Base-by-base conservation (phyloP, 2,797 vertebrate species). In the Pseudocheirus occidentalis region DNA sequence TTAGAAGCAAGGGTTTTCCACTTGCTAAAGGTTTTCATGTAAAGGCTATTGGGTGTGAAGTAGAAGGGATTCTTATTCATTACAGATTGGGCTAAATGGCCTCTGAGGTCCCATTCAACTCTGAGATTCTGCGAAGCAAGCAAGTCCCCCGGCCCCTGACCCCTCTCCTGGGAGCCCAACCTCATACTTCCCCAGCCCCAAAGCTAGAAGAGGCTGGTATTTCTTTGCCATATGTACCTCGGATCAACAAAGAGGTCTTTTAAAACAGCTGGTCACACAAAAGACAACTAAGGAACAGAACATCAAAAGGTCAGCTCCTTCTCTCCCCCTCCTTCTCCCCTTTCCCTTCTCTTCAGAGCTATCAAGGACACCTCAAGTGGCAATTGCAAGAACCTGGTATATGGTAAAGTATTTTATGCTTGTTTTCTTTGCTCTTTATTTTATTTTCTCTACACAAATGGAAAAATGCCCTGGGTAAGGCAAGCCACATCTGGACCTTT, bases 401-500 rank as follows among this genome's bases (percentile, higher is more conserved):
- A 98, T 97, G 98, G 97, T 98, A 12, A 98, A 98, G 97, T 96
- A 98, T 98, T 98, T 98, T 98, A 98, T 27, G 98, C 98, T 98
- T 98, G 98, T 98, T 99, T 98, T 98, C 98, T 98, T 99, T 98
- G 97, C 98, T 95, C 97, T 97, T 98, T 98, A 97, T 98, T 98
- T 98, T 98, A 97, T 98, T 98, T 98, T 98, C 98, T 98, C 98
- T 98, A 97, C 98, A 91, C 95, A 97, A 97, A 97, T 95, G 97
- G 96, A 94, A 97, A 97, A 97, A 97, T 95, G 95, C 97, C 52
- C 3, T 2, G 1, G 91, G 94, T 94, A 55, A 94, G 95, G 94
- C 10, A 29, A 92, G 90, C 91, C 97, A 94, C 97, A 96, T 98
- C 97, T 98, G 98, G 98, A 97, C 94, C 96, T 96, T 97, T 96